Evolutionary conservation across 2,797 vertebrate genomes (phyloP).

Genomic region (Lateolabrax maculatus): DNA sequence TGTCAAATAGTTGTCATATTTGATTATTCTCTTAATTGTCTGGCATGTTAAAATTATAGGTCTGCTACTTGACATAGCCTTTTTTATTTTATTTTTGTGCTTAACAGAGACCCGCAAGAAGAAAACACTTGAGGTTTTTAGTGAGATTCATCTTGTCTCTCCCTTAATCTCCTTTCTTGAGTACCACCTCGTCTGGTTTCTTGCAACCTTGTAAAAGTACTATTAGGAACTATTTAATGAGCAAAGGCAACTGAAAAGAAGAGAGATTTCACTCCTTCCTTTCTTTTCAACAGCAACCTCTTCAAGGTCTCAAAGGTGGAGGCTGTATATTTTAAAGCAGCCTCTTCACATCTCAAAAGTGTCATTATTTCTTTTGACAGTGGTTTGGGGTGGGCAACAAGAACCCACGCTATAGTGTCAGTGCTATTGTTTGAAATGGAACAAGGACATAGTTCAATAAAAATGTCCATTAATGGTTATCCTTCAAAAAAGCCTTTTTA

Average conservation of each 20-base stretch:
- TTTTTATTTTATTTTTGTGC: neutral
- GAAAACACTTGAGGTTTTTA: neutral
- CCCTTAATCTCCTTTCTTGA: conserved; percentile 31
- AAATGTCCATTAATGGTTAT: conserved; percentile 34
- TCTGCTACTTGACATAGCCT: neutral
- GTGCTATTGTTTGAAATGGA: conserved; percentile 13
- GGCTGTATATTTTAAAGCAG: conserved; percentile 39
- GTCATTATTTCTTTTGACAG: conserved; percentile 47
- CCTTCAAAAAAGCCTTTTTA: conserved; percentile 32
- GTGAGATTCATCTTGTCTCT: conserved; percentile 20
- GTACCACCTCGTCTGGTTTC: conserved; percentile 15
- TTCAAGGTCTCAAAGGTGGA: conserved; percentile 35
- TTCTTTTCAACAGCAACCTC: conserved; percentile 30
- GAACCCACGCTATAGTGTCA: neutral
- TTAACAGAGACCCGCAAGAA: conserved; percentile 2
- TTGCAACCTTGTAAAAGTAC: conserved; percentile 35
- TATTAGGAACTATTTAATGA: conserved; percentile 31
- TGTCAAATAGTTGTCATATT: neutral
- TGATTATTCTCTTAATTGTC: neutral
- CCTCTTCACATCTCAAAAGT: conserved; percentile 48
- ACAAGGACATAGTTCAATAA: conserved; percentile 44
- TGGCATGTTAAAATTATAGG: neutral
- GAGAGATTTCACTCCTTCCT: neutral
- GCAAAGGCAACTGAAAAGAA: conserved; percentile 22
- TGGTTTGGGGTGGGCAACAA: conserved; percentile 5